These are phyloP conservation scores for Penaeus indicus DNA, from an alignment of 1,140 invertebrate genomes.

Conservation along the genomic window DNA sequence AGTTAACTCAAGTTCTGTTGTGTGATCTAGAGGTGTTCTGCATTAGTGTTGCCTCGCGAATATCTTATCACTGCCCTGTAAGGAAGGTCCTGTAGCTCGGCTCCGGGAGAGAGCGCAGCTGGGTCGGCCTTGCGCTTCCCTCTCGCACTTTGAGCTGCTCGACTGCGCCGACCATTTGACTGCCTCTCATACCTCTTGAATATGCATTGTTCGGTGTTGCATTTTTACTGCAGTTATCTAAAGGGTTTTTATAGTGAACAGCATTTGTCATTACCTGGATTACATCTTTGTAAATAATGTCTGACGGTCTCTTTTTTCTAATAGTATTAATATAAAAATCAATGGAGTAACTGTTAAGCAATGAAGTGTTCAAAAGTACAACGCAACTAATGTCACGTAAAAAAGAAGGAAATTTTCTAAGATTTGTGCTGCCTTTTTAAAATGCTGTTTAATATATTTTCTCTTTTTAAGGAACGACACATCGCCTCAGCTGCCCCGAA, in stretches of 20 bases:
- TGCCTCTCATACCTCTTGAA: constrained; percentile 51
- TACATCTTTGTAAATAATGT: too few species aligned
- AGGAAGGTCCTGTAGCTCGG: constrained; percentile 18
- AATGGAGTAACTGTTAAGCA: too few species aligned
- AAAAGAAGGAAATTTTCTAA: too few species aligned
- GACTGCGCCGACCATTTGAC: constrained; percentile 38
- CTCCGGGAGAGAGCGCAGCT: constrained; percentile 15
- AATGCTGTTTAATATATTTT: too few species aligned
- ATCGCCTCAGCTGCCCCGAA: too few species aligned
- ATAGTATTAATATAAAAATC: too few species aligned
- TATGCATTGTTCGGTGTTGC: constrained; percentile 52
- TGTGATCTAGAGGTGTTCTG: constrained; percentile 33
- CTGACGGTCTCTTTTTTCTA: too few species aligned
- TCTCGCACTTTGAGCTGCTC: constrained; percentile 12
- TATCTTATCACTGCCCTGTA: constrained; percentile 48
- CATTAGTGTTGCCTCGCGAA: constrained; percentile 29
- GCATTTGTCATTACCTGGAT: background rate
- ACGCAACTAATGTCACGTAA: too few species aligned
- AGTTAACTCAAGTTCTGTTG: background rate
- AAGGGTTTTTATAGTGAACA: constrained; percentile 35
- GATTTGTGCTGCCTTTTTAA: too few species aligned
- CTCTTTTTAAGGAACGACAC: too few species aligned
- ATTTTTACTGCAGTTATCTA: constrained; percentile 25
- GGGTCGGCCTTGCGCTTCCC: background rate
- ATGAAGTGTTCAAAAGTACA: too few species aligned